Percentiles rank a stretch among this genome's conserved stretches.
phyloP scores from a whole-genome alignment of 2,888 invertebrate species.

The Entomobrya proxima region DNA sequence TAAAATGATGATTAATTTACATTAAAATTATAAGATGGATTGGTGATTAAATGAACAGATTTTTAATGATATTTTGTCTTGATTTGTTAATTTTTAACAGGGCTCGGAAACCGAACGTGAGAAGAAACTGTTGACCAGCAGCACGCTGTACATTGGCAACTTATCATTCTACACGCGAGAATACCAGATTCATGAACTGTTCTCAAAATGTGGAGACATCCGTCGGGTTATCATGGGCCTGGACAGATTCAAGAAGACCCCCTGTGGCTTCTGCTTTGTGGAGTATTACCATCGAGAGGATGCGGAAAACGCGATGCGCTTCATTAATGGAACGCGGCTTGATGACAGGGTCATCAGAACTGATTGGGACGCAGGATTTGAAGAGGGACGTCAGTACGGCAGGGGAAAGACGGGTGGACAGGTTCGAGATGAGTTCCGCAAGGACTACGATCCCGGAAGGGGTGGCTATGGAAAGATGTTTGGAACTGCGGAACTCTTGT shows the following conservation, averaged over 20 bases:
- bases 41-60: too few relatives aligned
- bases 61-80: too few relatives aligned
- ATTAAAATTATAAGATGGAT: too few relatives aligned
- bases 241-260: constrained; percentile 98
- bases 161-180: constrained; percentile 98
- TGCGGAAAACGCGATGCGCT: constrained; percentile 82
- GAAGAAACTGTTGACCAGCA: constrained; percentile 83
- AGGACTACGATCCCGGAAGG: constrained; percentile 96
- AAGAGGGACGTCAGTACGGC: constrained; percentile 97
- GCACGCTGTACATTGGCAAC: constrained; percentile 97
- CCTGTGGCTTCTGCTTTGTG: constrained; percentile 99
- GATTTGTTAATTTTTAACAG: constrained; percentile 78
- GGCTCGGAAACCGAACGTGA: constrained; percentile 94
- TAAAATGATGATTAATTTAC: too few relatives aligned
- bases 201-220: constrained; percentile 96
- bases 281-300: constrained; percentile 84
- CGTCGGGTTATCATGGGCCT: constrained; percentile 97
- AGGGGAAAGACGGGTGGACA: constrained; percentile 83
- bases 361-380: constrained; percentile 99
- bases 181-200: constrained; percentile 98
- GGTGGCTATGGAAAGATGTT: constrained; percentile 98
- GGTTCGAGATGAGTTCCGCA: constrained; percentile 98
- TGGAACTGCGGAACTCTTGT: constrained; percentile 55
- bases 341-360: constrained; percentile 98
- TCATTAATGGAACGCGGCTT: constrained; percentile 95